Conservation (phyloP, 1,140 invertebrate genomes). For the Drosophila chauvacae region DNA sequence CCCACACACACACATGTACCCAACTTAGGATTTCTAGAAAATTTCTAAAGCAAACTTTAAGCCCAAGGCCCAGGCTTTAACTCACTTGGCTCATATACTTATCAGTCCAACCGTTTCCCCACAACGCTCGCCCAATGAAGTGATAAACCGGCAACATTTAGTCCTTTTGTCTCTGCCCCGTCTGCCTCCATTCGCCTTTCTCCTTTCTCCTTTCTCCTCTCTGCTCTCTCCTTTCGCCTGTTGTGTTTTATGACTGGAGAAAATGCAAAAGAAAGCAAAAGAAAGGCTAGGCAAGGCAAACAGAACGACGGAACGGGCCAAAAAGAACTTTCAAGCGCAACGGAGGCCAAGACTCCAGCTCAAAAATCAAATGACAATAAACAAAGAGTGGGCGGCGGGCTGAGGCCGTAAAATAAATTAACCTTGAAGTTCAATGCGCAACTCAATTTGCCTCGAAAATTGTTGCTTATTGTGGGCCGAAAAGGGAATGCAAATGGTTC, state of each 20-base stretch:
- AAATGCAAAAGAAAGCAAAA: not conserved
- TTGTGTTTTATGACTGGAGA: constrained; percentile 48
- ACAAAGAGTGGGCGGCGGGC: constrained; percentile 4
- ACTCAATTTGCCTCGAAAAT: constrained; percentile 45
- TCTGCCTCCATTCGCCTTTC: not conserved
- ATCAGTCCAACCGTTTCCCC: constrained; percentile 9
- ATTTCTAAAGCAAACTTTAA: not conserved
- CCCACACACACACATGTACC: not conserved
- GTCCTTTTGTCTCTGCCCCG: constrained; percentile 35
- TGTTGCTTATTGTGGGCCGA: constrained; percentile 16
- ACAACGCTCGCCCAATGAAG: constrained; percentile 53
- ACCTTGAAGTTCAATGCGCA: constrained; percentile 69
- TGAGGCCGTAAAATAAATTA: constrained; percentile 70
- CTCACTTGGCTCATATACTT: constrained; percentile 22
- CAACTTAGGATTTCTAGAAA: not conserved
- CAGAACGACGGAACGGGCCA: not conserved
- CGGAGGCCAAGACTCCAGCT: constrained; percentile 25
- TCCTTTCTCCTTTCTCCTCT: not conserved
- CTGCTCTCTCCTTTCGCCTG: not conserved
- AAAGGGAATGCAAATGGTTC: constrained; percentile 13
- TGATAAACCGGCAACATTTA: constrained; percentile 73
- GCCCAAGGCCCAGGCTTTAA: not conserved
- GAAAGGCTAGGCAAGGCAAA: constrained; percentile 12
- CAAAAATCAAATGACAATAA: constrained; percentile 71
- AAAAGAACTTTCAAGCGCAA: constrained; percentile 30